Conservation (phyloP, 2,113 vertebrate species). For the Siphamia tubifer region DNA sequence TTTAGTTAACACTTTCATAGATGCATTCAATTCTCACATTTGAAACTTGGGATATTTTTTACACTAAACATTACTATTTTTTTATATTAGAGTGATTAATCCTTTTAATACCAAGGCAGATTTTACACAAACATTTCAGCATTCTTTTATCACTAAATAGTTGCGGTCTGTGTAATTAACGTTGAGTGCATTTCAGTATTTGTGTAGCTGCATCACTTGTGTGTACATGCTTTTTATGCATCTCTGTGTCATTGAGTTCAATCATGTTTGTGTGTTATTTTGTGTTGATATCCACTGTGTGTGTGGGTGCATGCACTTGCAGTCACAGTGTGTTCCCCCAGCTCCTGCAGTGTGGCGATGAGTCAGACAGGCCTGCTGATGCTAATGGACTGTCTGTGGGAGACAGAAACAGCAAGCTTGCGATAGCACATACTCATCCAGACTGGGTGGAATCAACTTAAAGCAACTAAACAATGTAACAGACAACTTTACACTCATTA, state of each 20-base stretch:
- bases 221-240: neutral
- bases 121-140: no score
- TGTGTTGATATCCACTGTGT: conserved; percentile 2
- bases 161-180: neutral
- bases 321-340: conserved; percentile 51
- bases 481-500: neutral
- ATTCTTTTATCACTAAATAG: neutral
- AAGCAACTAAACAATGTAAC: neutral
- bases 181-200: neutral
- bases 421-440: neutral
- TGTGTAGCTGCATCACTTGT: neutral
- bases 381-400: conserved; percentile 51
- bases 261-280: conserved; percentile 27
- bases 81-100: no score
- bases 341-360: conserved; percentile 47
- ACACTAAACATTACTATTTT: no score
- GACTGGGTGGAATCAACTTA: neutral
- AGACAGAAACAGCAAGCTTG: conserved; percentile 36
- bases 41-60: no score
- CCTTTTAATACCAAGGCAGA: no score
- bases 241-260: conserved; percentile 21
- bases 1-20: no score
- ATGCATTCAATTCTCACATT: no score
- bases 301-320: conserved; percentile 39
- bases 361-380: conserved; percentile 62